Conservation (phyloP, 2,797 vertebrate genomes). For the Phoebastria nigripes region DNA sequence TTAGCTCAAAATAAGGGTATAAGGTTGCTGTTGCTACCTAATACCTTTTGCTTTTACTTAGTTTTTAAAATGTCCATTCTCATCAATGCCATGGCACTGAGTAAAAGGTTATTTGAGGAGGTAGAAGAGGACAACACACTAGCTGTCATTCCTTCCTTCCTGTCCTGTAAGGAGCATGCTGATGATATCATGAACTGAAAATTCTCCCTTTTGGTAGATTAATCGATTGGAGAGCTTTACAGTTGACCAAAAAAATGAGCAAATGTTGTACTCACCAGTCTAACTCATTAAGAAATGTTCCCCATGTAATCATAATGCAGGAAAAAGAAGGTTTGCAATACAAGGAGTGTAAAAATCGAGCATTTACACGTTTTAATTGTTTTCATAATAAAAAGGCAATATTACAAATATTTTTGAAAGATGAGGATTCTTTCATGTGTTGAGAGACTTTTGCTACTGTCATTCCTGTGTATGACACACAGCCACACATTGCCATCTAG, state of each 20-base stretch:
- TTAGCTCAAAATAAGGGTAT: not conserved
- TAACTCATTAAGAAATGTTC: not conserved
- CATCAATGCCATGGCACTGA: not conserved
- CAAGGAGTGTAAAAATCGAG: not conserved
- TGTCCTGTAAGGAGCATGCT: not conserved
- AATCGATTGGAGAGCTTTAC: not conserved
- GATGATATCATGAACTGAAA: not conserved
- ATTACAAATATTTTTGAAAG: conserved; percentile 46
- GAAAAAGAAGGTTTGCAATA: not conserved
- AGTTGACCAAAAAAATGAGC: not conserved
- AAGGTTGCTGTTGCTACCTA: not conserved
- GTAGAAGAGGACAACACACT: not conserved
- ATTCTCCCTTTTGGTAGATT: not conserved
- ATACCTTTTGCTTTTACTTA: not conserved
- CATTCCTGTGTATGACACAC: not conserved
- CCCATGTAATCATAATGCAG: not conserved
- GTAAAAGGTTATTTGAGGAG: not conserved
- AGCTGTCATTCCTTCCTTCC: not conserved
- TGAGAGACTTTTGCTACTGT: not conserved
- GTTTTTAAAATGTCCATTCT: not conserved
- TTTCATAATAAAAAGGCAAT: conserved; percentile 42
- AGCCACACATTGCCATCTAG: conserved; percentile 60
- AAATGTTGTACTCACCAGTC: not conserved
- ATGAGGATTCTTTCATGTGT: not conserved
- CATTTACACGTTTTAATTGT: conserved; percentile 7